Evolutionary conservation across 2,888 invertebrate genomes (phyloP), one percentile per base, ranked within the genome.

Genomic region (Hanleya hanleyi): DNA sequence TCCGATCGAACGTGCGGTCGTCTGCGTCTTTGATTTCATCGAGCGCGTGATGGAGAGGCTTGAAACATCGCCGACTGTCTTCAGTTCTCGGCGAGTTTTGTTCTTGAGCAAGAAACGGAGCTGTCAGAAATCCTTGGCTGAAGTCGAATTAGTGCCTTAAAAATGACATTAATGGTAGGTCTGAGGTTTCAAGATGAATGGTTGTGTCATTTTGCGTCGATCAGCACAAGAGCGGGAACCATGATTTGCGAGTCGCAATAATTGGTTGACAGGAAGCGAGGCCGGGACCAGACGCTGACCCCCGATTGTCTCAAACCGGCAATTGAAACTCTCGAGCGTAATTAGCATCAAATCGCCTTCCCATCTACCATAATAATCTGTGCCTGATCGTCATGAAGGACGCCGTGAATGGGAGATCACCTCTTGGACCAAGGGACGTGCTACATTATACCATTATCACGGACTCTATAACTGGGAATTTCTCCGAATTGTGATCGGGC

Each of bases 181-280:
- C 57, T 57, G 57, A 32, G 15, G 57, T 29, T 57, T 57, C 29
- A 29, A 22, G 57, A 57, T 57, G 57, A 57, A 57, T 57, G 9
- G 57, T 57, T 57, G 26, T 57, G 57, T 57, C 57, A 57, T 57
- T 57, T 57, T 15, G 22, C 32, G 32, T 57, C 12, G 22, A 57
- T 29, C 26, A 57, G 12, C 26, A 15, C 9, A 12, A 32, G 29
- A 4, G 18, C 29, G 29, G 2, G 26, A 57, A 32, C 57, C 15
- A 32, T 57, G 57, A 57, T 57, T 57, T 57, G 57, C 57, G 57
- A 57, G 26, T 57, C 57, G 29, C 29, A 29, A 57, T 57, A 57
- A 57, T 29, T 57, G 57, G 7, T 57, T 22, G 57, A 57, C 29
- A 57, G 57, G 57, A 57, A 57, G 57, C 32, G 22, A 32, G 29